Evolutionary conservation across 1,140 invertebrate species (phyloP), one percentile per base, ranked within the genome.

Genomic region (Zaprionus lachaisei): DNA sequence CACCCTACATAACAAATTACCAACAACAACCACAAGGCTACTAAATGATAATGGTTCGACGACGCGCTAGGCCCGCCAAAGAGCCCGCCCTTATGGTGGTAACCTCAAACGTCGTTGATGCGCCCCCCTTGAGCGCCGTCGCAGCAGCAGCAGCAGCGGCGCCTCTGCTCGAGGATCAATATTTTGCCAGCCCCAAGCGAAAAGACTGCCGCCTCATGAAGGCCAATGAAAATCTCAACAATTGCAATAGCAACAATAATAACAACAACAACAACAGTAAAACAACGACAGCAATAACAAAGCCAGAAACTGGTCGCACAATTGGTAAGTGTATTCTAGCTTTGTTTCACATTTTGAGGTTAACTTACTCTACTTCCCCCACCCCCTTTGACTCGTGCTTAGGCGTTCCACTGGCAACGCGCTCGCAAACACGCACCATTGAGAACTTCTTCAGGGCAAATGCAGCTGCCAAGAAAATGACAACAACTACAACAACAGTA

Each of bases 141-240:
- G 44, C 44, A 28, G 60, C 69, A 5, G 77, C 54, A 17, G 55
- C 70, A 6, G 75, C 70, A 2, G 76, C 75, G 49, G 67, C 64
- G n/a, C 66, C 64, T 44, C 37, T 90, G 31, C 68, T 92, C 49
- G 92, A 93, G 61, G 92, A 93, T 79, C 91, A 91, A 82, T 92
- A 90, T 61, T 93, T 89, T 89, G 92, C 91, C 26, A 93, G 92
- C 54, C 92, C 92, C 17, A 93, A 93, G 77, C 84, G 92, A 62
- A 93, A 93, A 92, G 92, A 93, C 70, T 92, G 92, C 60, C 92
- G 92, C 70, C 71, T 93, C 22, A 92, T 85, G 78, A 81, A 84
- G 60, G 60, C 73, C 57, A 80, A 71, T 60, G 80, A 80, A 80
- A 86, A 91, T 81, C 67, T 83, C 60, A 76, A 77, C 68, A 47